Conservation (phyloP, 2,113 vertebrate genomes). For the Malaclemys terrapin region DNA sequence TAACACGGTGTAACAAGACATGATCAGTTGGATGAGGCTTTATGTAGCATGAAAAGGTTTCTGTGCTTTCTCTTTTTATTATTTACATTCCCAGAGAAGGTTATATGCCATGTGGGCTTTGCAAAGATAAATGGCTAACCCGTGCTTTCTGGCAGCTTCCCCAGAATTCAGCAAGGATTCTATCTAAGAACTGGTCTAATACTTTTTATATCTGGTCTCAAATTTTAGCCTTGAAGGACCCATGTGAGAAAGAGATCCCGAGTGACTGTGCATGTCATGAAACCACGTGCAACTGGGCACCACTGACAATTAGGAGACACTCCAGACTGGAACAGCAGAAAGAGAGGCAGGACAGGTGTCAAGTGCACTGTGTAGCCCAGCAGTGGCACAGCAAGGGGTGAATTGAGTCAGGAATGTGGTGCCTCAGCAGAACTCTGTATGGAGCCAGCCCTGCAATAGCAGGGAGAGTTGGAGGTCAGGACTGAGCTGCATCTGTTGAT, state of each 20-base stretch:
- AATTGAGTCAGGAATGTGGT: background rate
- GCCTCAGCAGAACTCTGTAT: no score
- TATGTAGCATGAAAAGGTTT: slow-evolving; percentile 49
- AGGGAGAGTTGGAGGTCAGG: rapidly evolving
- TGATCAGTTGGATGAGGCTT: slow-evolving; percentile 41
- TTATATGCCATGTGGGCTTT: slow-evolving; percentile 34
- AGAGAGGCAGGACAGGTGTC: background rate
- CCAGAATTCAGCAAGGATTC: background rate
- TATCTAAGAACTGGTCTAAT: background rate
- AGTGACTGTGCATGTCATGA: background rate
- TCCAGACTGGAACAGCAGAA: background rate
- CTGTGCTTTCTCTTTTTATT: slow-evolving; percentile 37
- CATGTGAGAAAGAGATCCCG: background rate
- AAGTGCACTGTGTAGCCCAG: background rate
- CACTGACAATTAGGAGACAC: rapidly evolving
- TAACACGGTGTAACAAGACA: background rate
- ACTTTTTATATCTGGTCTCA: background rate
- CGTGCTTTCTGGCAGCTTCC: slow-evolving; percentile 41
- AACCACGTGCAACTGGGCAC: background rate
- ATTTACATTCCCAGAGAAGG: slow-evolving; percentile 62
- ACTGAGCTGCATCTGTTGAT: background rate
- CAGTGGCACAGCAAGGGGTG: background rate
- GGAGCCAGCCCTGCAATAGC: background rate
- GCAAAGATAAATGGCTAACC: slow-evolving; percentile 26
- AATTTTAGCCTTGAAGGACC: background rate